A percentile compares a stretch with the other conserved stretches of the same genome.
phyloP scores from a whole-genome alignment of 2,888 invertebrate species.

The Mimumesa dahlbomi region DNA sequence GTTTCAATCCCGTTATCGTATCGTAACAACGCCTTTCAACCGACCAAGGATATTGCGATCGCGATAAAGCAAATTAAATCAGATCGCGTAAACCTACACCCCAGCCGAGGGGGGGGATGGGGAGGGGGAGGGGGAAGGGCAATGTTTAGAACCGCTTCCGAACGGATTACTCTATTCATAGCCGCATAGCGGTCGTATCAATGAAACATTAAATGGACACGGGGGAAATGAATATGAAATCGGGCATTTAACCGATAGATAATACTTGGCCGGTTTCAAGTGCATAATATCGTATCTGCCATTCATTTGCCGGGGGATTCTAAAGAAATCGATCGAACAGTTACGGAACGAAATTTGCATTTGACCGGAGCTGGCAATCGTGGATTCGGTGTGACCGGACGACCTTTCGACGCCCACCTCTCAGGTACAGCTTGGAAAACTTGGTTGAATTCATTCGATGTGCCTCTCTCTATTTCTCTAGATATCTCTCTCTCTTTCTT shows the following conservation, averaged over 20 bases:
- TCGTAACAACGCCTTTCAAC: neutral
- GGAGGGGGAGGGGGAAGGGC: too few species aligned
- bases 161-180: neutral
- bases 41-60: too few species aligned
- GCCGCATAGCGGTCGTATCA: neutral
- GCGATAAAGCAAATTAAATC: too few species aligned
- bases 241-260: conserved; percentile 1
- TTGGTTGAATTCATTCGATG: conserved; percentile 25
- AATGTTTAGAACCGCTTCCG: neutral
- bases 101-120: too few species aligned
- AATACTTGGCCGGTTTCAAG: too few species aligned
- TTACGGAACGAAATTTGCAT: conserved; percentile 34
- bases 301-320: conserved; percentile 19
- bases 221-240: too few species aligned
- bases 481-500: neutral
- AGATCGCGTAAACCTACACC: too few species aligned
- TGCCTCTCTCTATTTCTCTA: neutral
- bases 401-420: conserved; percentile 27
- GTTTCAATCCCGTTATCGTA: neutral
- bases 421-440: conserved; percentile 17
- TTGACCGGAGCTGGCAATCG: conserved; percentile 17
- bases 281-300: conserved; percentile 20
- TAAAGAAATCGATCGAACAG: conserved; percentile 31
- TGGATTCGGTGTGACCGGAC: conserved; percentile 23
- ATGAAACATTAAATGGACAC: conserved; percentile 13